These are phyloP conservation scores for Scopus umbretta DNA, from an alignment of 2,113 vertebrate genomes.

Conservation along the genomic window DNA sequence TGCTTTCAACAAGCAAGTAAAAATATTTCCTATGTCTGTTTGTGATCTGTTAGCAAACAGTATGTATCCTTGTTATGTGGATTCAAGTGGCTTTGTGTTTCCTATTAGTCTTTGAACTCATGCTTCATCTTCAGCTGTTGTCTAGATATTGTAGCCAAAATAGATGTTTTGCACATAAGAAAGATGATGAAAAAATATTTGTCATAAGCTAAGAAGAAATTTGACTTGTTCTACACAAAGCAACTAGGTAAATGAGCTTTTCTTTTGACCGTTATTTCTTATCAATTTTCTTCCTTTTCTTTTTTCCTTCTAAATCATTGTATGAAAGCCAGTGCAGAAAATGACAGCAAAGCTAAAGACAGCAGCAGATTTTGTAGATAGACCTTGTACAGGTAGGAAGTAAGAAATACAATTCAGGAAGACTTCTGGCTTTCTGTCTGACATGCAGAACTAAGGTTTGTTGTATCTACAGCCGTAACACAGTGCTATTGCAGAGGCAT, in stretches of 20 bases:
- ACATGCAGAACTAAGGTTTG: neutral
- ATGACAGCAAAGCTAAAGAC: neutral
- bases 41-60: slow-evolving; percentile 39
- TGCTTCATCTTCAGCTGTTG: slow-evolving; percentile 47
- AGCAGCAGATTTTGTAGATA: neutral
- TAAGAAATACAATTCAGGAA: neutral
- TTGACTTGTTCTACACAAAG: slow-evolving; percentile 4
- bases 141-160: neutral
- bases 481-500: fast-evolving
- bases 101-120: slow-evolving; percentile 21
- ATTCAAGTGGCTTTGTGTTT: slow-evolving; percentile 47
- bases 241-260: slow-evolving; percentile 11
- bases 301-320: neutral
- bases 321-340: neutral
- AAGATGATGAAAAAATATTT: neutral
- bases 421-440: neutral
- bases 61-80: neutral
- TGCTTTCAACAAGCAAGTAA: neutral
- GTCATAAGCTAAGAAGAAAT: slow-evolving; percentile 45
- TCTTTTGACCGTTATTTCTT: neutral
- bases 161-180: neutral
- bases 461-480: neutral
- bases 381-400: neutral
- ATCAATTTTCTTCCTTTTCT: neutral
- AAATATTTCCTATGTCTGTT: neutral